A percentile compares a stretch with the other conserved stretches of the same genome.
phyloP scores from a whole-genome alignment of 2,113 vertebrate species.

The Otis tarda region DNA sequence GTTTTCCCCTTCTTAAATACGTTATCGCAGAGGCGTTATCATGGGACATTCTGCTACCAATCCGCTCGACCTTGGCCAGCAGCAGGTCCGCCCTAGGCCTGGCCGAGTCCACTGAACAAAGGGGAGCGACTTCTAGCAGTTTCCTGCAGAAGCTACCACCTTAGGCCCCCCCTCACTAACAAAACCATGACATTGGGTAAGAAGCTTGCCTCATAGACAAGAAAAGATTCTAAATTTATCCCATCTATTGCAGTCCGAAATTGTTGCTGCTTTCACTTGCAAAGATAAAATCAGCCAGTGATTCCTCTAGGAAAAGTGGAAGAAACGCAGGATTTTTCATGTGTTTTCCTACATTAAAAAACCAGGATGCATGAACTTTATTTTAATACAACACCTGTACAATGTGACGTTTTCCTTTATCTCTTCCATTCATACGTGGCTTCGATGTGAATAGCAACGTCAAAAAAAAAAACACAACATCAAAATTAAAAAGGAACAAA shows the following conservation, averaged over 20 bases:
- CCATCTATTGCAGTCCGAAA: not conserved
- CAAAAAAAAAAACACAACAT: not conserved
- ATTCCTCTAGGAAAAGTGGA: not conserved
- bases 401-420: not conserved
- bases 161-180: too few species aligned
- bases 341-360: not conserved
- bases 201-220: not conserved
- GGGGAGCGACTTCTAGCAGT: too few species aligned
- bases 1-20: too few species aligned
- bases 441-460: not conserved
- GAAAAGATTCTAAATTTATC: not conserved
- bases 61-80: too few species aligned
- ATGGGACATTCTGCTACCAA: too few species aligned
- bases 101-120: too few species aligned
- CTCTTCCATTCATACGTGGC: not conserved
- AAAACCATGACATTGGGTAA: too few species aligned
- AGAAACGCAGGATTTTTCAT: not conserved
- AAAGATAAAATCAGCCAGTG: not conserved
- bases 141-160: too few species aligned
- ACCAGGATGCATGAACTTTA: not conserved
- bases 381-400: not conserved
- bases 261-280: not conserved
- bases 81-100: too few species aligned
- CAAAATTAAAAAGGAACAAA: slow-evolving; percentile 17
- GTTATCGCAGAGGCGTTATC: too few species aligned